Evolutionary conservation across 2,113 vertebrate genomes (phyloP).

Genomic region (Circaetus cinerascens): DNA sequence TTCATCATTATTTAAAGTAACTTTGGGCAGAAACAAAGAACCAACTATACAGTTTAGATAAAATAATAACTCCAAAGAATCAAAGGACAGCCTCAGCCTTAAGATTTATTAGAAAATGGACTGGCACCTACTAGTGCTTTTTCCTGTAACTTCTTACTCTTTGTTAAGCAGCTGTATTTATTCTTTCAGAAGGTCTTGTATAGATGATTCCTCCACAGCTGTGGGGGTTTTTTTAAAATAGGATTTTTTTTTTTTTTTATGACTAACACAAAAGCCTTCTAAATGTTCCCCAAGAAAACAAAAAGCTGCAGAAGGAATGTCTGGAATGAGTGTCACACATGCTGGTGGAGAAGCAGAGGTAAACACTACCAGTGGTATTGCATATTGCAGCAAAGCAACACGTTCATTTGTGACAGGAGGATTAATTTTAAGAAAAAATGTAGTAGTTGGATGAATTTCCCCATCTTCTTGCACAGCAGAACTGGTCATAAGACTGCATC

Average conservation of each 20-base stretch:
- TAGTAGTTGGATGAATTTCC: not conserved
- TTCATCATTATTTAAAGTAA: not conserved
- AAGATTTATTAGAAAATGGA: not conserved
- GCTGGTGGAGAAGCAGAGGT: not conserved
- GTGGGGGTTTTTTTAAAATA: not conserved
- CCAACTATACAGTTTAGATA: not conserved
- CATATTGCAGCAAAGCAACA: not conserved
- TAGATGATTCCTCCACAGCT: not conserved
- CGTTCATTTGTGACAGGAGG: not conserved
- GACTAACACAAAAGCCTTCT: not conserved
- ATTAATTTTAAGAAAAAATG: not conserved
- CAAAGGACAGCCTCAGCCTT: not conserved
- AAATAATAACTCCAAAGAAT: not conserved
- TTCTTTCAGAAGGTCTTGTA: not conserved
- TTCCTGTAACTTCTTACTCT: not conserved
- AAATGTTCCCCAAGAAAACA: not conserved
- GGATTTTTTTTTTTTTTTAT: not conserved
- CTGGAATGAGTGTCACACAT: constrained; percentile 34
- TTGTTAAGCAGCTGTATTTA: not conserved
- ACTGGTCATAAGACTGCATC: not conserved
- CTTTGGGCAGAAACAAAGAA: not conserved
- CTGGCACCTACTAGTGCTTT: not conserved
- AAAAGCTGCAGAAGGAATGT: constrained; percentile 14
- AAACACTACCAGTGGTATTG: not conserved
- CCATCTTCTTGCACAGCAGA: not conserved